These are phyloP conservation scores for Xenotilapia caudafasciata DNA, from an alignment of 2,113 vertebrate species.

Conservation along the genomic window DNA sequence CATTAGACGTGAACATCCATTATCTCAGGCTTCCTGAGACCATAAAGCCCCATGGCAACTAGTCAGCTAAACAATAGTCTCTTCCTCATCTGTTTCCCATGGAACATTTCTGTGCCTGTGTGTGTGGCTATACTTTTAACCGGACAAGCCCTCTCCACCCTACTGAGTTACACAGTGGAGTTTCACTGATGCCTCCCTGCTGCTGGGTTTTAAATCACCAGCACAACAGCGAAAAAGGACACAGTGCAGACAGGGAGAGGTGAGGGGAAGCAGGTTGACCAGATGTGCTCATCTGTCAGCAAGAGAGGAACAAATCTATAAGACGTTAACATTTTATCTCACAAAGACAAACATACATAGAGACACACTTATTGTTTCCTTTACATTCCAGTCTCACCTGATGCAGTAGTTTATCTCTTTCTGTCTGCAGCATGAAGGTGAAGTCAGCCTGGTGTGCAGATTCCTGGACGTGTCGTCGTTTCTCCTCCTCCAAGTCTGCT, in stretches of 20 bases:
- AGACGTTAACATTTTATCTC: neutral
- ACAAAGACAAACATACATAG: neutral
- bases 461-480: constrained; percentile 81
- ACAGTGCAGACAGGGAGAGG: neutral
- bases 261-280: neutral
- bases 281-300: neutral
- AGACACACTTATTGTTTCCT: neutral
- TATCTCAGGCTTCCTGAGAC: constrained; percentile 63
- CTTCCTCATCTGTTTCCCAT: constrained; percentile 64
- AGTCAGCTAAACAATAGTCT: constrained; percentile 64
- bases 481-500: constrained; percentile 89
- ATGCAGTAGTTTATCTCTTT: constrained; percentile 86
- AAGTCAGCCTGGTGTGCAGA: constrained; percentile 86
- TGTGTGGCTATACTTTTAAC: constrained; percentile 19
- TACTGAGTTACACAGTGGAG: constrained; percentile 20
- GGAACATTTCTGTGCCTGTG: constrained; percentile 25
- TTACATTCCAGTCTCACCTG: constrained; percentile 72
- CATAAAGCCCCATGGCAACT: constrained; percentile 47
- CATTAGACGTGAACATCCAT: constrained; percentile 55
- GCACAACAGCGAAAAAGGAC: neutral
- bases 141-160: constrained; percentile 21
- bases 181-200: neutral
- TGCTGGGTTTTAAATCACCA: constrained; percentile 25
- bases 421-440: constrained; percentile 89
- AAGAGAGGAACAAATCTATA: neutral